phyloP scores from a whole-genome alignment of 2,113 vertebrate genomes.

The Micromys minutus region DNA sequence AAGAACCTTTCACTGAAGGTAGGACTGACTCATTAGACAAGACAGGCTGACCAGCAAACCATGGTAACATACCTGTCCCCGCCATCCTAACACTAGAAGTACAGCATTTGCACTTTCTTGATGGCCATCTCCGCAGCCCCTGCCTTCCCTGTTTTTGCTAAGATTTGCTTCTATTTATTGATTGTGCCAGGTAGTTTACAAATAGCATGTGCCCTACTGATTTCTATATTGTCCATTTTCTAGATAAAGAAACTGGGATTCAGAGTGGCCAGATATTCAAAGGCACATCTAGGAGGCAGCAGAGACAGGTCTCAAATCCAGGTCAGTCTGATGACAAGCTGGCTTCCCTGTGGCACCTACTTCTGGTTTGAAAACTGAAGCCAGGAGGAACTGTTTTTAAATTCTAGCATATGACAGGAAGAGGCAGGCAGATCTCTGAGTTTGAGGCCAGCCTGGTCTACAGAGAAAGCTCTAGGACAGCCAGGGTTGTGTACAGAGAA shows the following conservation, averaged over 20 bases:
- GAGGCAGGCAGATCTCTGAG: background rate
- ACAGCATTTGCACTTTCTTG: background rate
- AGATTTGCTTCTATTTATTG: background rate
- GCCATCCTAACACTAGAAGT: background rate
- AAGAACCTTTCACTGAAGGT: background rate
- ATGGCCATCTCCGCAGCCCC: background rate
- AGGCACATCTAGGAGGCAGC: background rate
- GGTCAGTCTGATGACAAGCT: background rate
- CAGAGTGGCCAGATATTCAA: background rate
- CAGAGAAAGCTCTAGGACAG: background rate
- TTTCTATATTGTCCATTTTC: background rate
- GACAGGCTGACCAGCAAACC: background rate
- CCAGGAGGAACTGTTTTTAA: background rate
- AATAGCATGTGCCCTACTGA: background rate
- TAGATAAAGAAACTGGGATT: background rate
- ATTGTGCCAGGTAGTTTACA: background rate
- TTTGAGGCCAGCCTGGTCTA: background rate
- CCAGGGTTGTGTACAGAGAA: background rate
- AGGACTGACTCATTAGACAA: background rate
- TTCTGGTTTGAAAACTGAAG: background rate
- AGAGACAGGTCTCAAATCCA: slow-evolving; percentile 2
- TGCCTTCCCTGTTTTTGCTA: background rate
- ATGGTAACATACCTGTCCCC: background rate
- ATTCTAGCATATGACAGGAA: background rate
- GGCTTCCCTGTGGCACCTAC: background rate